Base-by-base conservation (phyloP, 2,797 vertebrate species). In the Sebastes nivosus region DNA sequence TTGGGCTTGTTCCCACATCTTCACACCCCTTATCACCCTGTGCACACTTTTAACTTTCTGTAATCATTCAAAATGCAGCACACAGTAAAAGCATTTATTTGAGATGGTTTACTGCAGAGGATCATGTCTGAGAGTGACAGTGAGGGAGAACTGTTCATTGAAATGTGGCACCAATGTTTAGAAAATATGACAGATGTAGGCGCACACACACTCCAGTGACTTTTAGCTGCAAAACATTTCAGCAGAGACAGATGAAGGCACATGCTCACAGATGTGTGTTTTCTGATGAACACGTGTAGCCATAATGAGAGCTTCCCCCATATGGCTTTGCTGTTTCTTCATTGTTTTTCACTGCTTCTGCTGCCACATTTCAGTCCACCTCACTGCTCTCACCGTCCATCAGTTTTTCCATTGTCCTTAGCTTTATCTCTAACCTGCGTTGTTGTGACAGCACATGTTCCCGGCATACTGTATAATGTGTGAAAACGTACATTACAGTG, bases 1-100 rank as follows among this genome's bases (percentile, higher is more conserved):
- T 67, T 46, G 8, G 30, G 4, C 68, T 60, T 81, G 76, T 85
- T 78, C 12, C 29, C 13, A 58, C 71, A 66, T 61, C 29, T 13
- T 75, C 54, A 30, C 55, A 11, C 24, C 3, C 1, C 9, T 20
- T 9, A 9, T 67, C 14, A 11, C 2, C 11, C 16, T 0, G 34
- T 42, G 46, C 29, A 68, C 46, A 16, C 34, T n/a, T 29, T 24
- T 9, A 27, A 14, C 4, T 8, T 18, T n/a, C n/a, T 24, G 1
- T n/a, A 38, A 13, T 52, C 6, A 10, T 59, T 68, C 22, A 32
- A 20, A 72, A 24, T 60, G 29, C 57, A 52, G 24, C 29, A 54
- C 29, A 59, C 13, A 34, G 11, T 22, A 2, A 65, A 13, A 36
- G 11, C 16, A 32, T 50, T 30, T 4, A 38, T 50, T 38, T 60